Evolutionary conservation across 2,888 invertebrate genomes (phyloP).

Genomic region (Physocephala rufipes): DNA sequence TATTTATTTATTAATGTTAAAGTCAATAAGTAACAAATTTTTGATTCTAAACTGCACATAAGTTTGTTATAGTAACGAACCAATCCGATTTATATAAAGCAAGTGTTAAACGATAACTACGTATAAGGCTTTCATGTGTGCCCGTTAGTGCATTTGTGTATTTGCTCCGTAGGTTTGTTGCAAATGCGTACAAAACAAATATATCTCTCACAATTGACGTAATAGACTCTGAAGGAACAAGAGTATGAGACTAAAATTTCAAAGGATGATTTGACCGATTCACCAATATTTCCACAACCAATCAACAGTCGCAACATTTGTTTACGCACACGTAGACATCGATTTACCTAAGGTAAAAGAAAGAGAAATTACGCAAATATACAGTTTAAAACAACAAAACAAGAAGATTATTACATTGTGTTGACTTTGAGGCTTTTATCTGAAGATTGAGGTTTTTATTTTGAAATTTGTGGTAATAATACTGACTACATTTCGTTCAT

Average conservation of each 20-base stretch:
- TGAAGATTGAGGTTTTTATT: constrained; percentile 10
- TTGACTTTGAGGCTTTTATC: constrained; percentile 31
- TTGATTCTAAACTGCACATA: constrained; percentile 15
- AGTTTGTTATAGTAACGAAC: constrained; percentile 8
- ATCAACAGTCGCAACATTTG: background rate
- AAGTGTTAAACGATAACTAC: too few relatives aligned
- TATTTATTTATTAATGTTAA: constrained; percentile 33
- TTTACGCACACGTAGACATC: background rate
- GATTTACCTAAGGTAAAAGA: constrained; percentile 14
- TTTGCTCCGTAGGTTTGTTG: too few relatives aligned
- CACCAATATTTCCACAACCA: background rate
- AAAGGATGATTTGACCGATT: too few relatives aligned
- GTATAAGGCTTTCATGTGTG: too few relatives aligned
- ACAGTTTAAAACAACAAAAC: background rate
- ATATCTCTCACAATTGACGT: too few relatives aligned
- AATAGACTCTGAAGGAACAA: too few relatives aligned
- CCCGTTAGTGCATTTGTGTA: too few relatives aligned
- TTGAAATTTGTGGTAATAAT: constrained; percentile 29
- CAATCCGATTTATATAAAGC: background rate
- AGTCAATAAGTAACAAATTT: constrained; percentile 30
- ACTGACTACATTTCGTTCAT: constrained; percentile 19
- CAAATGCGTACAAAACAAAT: too few relatives aligned
- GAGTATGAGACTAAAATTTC: too few relatives aligned
- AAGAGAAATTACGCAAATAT: background rate
- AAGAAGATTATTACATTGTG: background rate